phyloP scores from a whole-genome alignment of 2,888 invertebrate species.

The Melipona bicolor region DNA sequence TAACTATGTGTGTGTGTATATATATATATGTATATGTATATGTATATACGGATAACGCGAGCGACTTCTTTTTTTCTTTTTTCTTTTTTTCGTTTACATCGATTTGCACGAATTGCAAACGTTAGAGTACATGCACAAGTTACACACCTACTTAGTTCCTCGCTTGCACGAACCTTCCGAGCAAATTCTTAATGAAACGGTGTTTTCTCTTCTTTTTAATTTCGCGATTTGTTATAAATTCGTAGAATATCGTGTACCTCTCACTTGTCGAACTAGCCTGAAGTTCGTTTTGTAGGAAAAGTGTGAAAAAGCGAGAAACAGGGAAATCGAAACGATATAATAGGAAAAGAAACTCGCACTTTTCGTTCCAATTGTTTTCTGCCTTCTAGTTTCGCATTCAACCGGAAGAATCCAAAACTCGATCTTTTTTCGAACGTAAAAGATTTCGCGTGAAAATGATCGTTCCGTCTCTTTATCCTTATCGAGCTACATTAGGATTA shows the following conservation, averaged over 20 bases:
- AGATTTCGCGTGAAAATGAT: not conserved
- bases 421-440: not conserved
- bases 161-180: slow-evolving; percentile 4
- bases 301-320: not conserved
- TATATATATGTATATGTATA: slow-evolving; percentile 27
- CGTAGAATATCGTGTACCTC: not conserved
- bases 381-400: not conserved
- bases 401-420: not conserved
- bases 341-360: not conserved
- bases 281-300: too few species aligned
- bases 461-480: not conserved
- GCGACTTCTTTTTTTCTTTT: slow-evolving; percentile 1
- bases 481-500: slow-evolving; percentile 8
- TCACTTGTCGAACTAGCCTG: too few species aligned
- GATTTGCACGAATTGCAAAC: slow-evolving; percentile 13
- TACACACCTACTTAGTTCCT: not conserved
- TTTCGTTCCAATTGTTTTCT: not conserved
- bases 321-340: too few species aligned
- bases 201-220: not conserved
- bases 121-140: not conserved
- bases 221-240: slow-evolving; percentile 22
- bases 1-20: slow-evolving; percentile 36
- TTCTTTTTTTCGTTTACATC: not conserved
- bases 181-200: slow-evolving; percentile 6
- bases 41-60: slow-evolving; percentile 53